Conservation (phyloP, 2,113 vertebrate genomes). For the Macquaria ambigua region DNA sequence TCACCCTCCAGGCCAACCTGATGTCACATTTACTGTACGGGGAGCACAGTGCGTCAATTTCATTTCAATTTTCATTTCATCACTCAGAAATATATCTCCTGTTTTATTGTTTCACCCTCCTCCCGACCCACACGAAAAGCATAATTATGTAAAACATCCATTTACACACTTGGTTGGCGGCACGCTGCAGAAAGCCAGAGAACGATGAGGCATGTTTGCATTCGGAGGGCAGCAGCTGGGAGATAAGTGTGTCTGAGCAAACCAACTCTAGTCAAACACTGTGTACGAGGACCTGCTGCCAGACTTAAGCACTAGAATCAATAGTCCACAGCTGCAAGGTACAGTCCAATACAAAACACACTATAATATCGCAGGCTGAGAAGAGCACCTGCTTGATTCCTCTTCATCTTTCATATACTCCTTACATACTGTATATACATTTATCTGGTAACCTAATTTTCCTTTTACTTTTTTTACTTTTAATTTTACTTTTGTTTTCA, state of each 20-base stretch:
- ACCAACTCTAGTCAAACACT: conserved; percentile 39
- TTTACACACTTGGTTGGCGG: conserved; percentile 49
- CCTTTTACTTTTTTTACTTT: neutral
- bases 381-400: conserved; percentile 7
- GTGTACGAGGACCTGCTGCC: conserved; percentile 49
- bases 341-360: conserved; percentile 22
- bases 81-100: neutral
- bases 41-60: neutral
- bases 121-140: conserved; percentile 35
- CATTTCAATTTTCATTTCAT: neutral
- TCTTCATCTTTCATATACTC: neutral
- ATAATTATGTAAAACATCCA: conserved; percentile 69
- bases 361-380: neutral
- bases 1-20: conserved; percentile 14
- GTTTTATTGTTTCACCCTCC: conserved; percentile 12
- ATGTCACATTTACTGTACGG: conserved; percentile 18
- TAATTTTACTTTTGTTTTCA: neutral
- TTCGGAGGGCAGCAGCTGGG: conserved; percentile 50
- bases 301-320: conserved; percentile 57
- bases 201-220: conserved; percentile 40
- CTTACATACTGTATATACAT: neutral
- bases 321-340: conserved; percentile 59
- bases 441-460: neutral
- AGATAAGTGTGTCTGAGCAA: conserved; percentile 64
- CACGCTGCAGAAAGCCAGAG: conserved; percentile 1